Conservation (phyloP, 2,113 vertebrate genomes). For the Misgurnus mizolepis region DNA sequence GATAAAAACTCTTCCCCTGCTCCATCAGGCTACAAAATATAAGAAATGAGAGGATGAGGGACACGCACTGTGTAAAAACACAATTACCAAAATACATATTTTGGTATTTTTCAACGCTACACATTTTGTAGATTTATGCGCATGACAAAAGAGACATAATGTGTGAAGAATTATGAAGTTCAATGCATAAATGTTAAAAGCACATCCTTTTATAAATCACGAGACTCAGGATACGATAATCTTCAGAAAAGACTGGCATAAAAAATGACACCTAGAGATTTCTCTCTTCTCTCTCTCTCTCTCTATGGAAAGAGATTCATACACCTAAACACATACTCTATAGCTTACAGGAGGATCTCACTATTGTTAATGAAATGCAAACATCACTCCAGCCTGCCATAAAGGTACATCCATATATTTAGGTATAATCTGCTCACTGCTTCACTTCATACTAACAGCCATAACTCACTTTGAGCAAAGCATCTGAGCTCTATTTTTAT, state of each 20-base stretch:
- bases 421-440: background rate
- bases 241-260: background rate
- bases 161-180: no score
- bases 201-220: constrained; percentile 18
- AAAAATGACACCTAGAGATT: background rate
- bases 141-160: background rate
- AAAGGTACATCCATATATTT: background rate
- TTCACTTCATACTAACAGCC: background rate
- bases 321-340: background rate
- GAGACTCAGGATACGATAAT: background rate
- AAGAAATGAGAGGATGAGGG: constrained; percentile 10
- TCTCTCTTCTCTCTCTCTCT: no score
- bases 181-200: constrained; percentile 16
- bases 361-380: background rate
- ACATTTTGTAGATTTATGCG: background rate
- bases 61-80: constrained; percentile 7
- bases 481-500: constrained; percentile 7
- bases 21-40: background rate
- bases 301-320: background rate
- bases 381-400: background rate
- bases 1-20: constrained; percentile 4
- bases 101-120: background rate
- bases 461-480: constrained; percentile 2
- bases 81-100: constrained; percentile 2
- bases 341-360: background rate